Evolutionary conservation across 1,140 invertebrate species (phyloP).

Genomic region (Popillia japonica): DNA sequence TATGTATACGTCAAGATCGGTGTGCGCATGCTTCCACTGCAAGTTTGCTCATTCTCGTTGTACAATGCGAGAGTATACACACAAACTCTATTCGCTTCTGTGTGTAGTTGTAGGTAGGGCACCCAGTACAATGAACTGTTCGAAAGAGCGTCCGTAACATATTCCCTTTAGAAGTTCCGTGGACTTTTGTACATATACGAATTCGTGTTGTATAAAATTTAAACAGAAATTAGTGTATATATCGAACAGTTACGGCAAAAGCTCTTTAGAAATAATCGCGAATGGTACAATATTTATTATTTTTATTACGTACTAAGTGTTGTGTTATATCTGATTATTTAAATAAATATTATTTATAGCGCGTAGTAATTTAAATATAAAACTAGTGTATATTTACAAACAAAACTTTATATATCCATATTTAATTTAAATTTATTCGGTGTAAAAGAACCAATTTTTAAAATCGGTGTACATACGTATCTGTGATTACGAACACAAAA

Average conservation of each 20-base stretch:
- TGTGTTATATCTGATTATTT: slow-evolving; percentile 14
- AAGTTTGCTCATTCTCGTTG: slow-evolving; percentile 11
- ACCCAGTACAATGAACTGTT: slow-evolving; percentile 32
- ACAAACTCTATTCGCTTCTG: slow-evolving; percentile 24
- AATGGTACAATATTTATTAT: neutral
- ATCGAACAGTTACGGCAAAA: neutral
- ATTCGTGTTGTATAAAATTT: slow-evolving; percentile 12
- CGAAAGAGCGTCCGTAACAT: slow-evolving; percentile 31
- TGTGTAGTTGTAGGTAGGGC: slow-evolving; percentile 34
- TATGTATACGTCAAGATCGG: neutral
- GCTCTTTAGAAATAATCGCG: neutral
- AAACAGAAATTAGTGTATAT: neutral
- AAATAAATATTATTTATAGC: slow-evolving; percentile 11
- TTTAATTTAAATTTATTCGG: too few relatives aligned
- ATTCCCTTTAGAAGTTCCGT: slow-evolving; percentile 18
- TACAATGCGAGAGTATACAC: slow-evolving; percentile 15
- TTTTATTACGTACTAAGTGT: slow-evolving; percentile 30
- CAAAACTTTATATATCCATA: neutral
- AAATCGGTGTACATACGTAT: neutral
- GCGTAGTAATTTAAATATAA: slow-evolving; percentile 4
- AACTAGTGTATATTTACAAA: neutral
- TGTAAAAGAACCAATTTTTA: too few relatives aligned
- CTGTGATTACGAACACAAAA: slow-evolving; percentile 5
- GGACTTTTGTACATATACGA: neutral
- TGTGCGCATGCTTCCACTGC: neutral